phyloP scores from a whole-genome alignment of 2,888 invertebrate genomes.

The Pollenia labialis region DNA sequence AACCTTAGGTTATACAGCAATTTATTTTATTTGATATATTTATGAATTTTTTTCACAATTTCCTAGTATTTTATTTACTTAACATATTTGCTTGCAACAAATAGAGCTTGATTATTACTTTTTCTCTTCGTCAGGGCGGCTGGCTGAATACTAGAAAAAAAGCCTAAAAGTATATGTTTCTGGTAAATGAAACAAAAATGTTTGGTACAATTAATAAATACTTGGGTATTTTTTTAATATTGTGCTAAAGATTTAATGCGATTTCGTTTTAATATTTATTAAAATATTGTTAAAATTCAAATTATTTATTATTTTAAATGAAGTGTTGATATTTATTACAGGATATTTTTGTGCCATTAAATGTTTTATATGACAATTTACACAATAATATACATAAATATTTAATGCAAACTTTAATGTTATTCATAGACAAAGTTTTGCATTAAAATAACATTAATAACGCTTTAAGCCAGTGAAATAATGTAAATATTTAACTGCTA shows the following conservation, averaged over 20 bases:
- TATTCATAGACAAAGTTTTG: conserved; percentile 17
- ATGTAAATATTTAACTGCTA: conserved; percentile 13
- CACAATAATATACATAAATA: neutral
- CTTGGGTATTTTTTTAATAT: too few species aligned
- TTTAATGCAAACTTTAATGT: conserved; percentile 29
- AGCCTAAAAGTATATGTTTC: conserved; percentile 19
- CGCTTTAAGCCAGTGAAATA: conserved; percentile 35
- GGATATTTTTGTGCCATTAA: conserved; percentile 25
- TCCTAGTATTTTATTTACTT: conserved; percentile 59
- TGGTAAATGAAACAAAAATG: neutral
- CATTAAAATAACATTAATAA: conserved; percentile 54
- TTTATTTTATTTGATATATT: conserved; percentile 6
- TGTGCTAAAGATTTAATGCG: neutral
- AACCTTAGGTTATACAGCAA: conserved; percentile 42
- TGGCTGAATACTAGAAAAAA: neutral
- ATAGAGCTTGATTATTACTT: conserved; percentile 14
- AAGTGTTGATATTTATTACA: conserved; percentile 69
- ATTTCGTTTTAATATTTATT: conserved; percentile 21
- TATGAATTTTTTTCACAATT: neutral
- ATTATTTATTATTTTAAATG: conserved; percentile 66
- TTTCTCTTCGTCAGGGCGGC: neutral
- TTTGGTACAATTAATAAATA: neutral
- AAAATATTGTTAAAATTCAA: neutral
- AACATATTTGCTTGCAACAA: conserved; percentile 10
- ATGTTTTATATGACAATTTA: conserved; percentile 52